Evolutionary conservation across 2,113 vertebrate genomes (phyloP).

Genomic region (Dromaius novaehollandiae): DNA sequence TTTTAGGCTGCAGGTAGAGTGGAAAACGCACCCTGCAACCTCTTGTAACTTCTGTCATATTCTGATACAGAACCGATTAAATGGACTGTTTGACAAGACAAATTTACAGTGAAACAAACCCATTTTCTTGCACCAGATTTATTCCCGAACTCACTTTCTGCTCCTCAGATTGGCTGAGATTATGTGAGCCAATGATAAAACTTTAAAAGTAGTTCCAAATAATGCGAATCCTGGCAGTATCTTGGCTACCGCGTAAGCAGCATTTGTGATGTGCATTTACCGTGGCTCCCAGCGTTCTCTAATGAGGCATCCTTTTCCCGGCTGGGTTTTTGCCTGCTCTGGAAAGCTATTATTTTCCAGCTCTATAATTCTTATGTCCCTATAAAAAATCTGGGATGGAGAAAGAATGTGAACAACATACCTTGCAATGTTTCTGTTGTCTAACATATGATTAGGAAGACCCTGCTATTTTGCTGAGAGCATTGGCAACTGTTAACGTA

Average conservation of each 20-base stretch:
- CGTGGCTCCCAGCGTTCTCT: background rate
- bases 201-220: background rate
- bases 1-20: background rate
- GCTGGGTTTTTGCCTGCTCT: background rate
- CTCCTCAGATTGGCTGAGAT: background rate
- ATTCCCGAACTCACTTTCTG: background rate
- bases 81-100: background rate
- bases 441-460: background rate
- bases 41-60: background rate
- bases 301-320: background rate
- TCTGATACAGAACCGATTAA: background rate
- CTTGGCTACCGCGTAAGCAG: background rate
- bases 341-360: background rate
- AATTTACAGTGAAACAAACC: background rate
- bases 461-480: background rate
- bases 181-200: background rate
- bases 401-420: background rate
- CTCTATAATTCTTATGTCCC: rapidly evolving
- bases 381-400: background rate
- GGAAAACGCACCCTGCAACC: background rate
- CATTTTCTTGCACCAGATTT: background rate
- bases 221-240: background rate
- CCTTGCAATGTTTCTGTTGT: background rate
- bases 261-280: background rate
- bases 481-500: background rate